These are phyloP conservation scores for Pyralis farinalis DNA, from an alignment of 2,888 invertebrate genomes.

Conservation along the genomic window DNA sequence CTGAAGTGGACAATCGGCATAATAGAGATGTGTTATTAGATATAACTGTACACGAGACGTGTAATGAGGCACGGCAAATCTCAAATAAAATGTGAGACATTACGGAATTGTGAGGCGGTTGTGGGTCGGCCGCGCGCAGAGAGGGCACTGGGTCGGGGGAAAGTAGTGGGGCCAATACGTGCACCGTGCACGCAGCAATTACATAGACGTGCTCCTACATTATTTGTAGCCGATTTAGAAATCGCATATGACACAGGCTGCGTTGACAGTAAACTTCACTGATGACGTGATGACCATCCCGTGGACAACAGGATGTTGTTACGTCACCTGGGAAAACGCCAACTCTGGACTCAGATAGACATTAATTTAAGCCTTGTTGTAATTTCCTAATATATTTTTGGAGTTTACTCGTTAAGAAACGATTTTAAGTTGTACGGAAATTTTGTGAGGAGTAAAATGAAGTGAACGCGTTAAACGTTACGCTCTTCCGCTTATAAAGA, in stretches of 20 bases:
- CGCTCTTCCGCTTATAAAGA: too few species aligned
- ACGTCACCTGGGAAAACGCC: background rate
- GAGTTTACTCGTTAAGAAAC: too few species aligned
- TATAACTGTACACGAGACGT: conserved; percentile 53
- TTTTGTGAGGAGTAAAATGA: too few species aligned
- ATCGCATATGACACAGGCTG: conserved; percentile 27
- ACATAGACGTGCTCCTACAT: conserved; percentile 32
- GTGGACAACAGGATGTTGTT: background rate
- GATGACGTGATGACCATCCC: background rate
- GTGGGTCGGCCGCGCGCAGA: conserved; percentile 62
- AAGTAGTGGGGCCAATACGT: conserved; percentile 65
- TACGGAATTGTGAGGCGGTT: conserved; percentile 64
- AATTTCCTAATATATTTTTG: too few species aligned
- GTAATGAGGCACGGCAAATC: conserved; percentile 60
- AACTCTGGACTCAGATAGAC: background rate
- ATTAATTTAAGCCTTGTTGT: too few species aligned
- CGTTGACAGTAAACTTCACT: conserved; percentile 24
- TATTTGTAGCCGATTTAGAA: conserved; percentile 31
- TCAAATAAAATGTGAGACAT: conserved; percentile 70
- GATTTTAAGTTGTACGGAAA: too few species aligned
- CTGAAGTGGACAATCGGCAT: conserved; percentile 36
- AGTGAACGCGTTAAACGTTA: too few species aligned
- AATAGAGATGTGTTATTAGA: conserved; percentile 43
- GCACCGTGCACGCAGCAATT: conserved; percentile 61
- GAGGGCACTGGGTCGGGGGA: conserved; percentile 79